Conservation (phyloP, 2,113 vertebrate species). For the Fregata magnificens region DNA sequence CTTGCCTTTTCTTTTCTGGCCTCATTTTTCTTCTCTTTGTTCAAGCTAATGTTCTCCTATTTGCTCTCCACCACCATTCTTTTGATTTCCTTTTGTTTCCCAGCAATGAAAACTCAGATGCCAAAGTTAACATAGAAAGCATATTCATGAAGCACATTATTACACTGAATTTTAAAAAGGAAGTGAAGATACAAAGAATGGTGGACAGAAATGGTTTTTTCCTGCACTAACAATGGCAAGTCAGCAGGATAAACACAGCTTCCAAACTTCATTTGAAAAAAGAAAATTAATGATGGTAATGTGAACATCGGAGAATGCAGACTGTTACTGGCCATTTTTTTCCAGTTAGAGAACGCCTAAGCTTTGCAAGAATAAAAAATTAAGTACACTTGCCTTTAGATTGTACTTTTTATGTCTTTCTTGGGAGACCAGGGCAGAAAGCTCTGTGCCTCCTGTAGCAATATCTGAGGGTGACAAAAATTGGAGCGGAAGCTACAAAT, state of each 20-base stretch:
- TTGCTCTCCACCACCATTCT: not conserved
- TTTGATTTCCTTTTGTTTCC: not conserved
- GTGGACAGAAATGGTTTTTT: not conserved
- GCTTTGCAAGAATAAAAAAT: not conserved
- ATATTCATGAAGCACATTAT: not conserved
- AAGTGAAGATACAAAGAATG: not conserved
- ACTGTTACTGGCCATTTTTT: not conserved
- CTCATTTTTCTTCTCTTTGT: not conserved
- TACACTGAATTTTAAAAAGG: not conserved
- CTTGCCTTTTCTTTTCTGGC: not conserved
- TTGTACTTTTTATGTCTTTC: not conserved
- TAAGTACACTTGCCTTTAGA: not conserved
- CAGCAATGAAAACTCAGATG: not conserved
- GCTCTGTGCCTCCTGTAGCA: not conserved
- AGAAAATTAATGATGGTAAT: not conserved
- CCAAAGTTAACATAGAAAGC: not conserved
- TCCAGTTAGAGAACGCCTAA: not conserved
- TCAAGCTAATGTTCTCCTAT: not conserved
- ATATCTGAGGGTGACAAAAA: not conserved
- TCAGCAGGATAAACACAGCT: not conserved
- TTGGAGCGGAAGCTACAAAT: not conserved
- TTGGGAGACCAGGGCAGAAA: not conserved
- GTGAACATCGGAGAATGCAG: not conserved
- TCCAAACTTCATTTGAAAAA: not conserved
- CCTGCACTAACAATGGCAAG: not conserved